Conservation (phyloP, 2,113 vertebrate species). For the Nesospiza acunhae region DNA sequence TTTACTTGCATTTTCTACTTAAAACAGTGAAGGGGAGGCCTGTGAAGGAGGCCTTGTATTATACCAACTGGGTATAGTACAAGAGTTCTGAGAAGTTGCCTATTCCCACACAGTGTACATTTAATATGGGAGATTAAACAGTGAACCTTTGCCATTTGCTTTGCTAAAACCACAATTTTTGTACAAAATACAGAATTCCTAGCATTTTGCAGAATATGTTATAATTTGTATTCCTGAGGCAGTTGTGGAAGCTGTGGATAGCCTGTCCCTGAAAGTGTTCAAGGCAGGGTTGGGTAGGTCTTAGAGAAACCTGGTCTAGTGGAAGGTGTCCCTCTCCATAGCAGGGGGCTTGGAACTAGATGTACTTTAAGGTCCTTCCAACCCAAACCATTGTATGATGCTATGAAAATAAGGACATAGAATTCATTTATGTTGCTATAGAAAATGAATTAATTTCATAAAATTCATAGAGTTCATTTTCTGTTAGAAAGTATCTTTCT, state of each 20-base stretch:
- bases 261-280: background rate
- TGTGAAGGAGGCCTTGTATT: background rate
- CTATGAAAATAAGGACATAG: background rate
- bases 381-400: background rate
- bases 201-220: background rate
- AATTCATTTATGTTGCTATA: background rate
- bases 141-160: background rate
- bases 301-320: background rate
- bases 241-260: background rate
- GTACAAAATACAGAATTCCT: background rate
- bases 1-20: background rate
- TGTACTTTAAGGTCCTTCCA: background rate
- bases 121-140: background rate
- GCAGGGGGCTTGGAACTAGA: background rate
- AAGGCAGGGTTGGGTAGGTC: background rate
- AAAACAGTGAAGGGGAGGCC: background rate
- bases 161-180: background rate
- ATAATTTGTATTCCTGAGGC: background rate
- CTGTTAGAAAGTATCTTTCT: background rate
- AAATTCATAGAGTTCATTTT: background rate
- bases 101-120: fast-evolving
- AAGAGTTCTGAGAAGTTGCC: background rate
- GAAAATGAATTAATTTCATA: background rate
- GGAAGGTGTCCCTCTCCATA: background rate
- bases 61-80: background rate